Base-by-base conservation (phyloP, 2,797 vertebrate species). In the Dendrocincla tyrannina region DNA sequence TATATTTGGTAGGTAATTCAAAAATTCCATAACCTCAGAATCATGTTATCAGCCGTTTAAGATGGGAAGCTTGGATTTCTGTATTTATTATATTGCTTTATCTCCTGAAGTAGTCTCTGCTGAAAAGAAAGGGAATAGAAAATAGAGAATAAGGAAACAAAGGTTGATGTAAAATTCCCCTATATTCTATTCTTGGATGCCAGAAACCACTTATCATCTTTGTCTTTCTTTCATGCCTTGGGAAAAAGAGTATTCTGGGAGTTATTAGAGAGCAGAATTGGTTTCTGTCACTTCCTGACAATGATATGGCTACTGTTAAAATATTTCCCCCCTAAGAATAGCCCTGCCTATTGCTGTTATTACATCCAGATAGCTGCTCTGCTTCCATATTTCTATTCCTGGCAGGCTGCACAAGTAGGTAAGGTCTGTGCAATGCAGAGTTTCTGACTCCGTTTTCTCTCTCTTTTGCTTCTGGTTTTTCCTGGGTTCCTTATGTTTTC, bases 251-350 rank as follows among this genome's bases (percentile, higher is more conserved):
- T 95, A 68, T 88, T 86, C 63, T 88, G 86, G 88, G 86, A 92
- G 67, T 93, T 95, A 86, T 77, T 91, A 88, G 69, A 53, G 74
- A 94, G 63, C 55, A 94, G 66, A 95, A 95, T 92, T 91, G 87
- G 53, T 89, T 91, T 96, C 92, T 96, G 85, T 90, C 93, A 60
- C 85, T 91, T 95, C 80, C 63, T 91, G 74, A 58, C 5, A 18
- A 79, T 85, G 63, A 82, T 95, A 91, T 19, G 77, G 74, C 77
- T 90, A 46, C 85, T 87, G 52, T 89, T 91, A 85, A 96, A 95
- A 90, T 91, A 96, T 91, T 94, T 86, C 11, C 56, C 95, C 89
- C 83, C 41, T 82, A 93, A 97, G 92, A 96, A 91, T 50, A 96
- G 83, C 52, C 83, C 89, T 93, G 70, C 77, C 77, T 94, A 32